These are phyloP conservation scores for Oreotrochilus melanogaster DNA, from an alignment of 2,113 vertebrate species.

Conservation along the genomic window DNA sequence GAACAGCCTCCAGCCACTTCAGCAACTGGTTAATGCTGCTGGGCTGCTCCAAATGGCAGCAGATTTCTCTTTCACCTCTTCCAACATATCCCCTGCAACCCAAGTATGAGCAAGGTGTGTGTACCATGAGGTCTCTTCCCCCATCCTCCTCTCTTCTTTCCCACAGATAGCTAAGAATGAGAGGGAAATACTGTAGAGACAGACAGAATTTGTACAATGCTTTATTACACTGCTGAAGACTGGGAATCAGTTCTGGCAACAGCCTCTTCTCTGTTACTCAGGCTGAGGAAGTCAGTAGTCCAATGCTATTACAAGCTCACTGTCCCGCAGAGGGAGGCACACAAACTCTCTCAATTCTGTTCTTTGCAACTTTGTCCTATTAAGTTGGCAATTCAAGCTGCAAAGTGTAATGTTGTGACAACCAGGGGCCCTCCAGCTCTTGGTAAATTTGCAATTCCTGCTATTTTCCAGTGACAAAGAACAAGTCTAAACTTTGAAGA, in stretches of 20 bases:
- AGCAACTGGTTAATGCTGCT: not conserved
- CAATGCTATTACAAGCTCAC: not conserved
- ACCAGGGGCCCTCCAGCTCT: not conserved
- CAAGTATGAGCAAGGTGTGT: not conserved
- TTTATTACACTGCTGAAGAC: slow-evolving; percentile 34
- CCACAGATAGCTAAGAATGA: not conserved
- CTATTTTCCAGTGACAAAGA: not conserved
- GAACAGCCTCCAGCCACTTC: not conserved
- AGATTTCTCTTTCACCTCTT: not conserved
- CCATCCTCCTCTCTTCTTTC: not conserved
- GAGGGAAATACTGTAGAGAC: not conserved
- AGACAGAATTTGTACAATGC: not conserved
- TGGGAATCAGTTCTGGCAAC: not conserved
- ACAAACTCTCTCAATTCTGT: not conserved
- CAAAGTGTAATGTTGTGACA: not conserved
- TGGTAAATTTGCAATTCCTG: not conserved
- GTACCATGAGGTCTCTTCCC: not conserved
- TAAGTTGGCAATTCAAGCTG: not conserved
- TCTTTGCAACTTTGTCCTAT: not conserved
- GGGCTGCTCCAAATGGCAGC: not conserved
- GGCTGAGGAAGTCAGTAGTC: not conserved
- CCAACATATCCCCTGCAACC: not conserved
- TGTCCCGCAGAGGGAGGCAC: not conserved
- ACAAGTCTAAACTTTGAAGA: not conserved
- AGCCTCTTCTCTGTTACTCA: not conserved